Percentiles rank a stretch among this genome's conserved stretches.
These are phyloP conservation scores for Poeciliopsis retropinna DNA, from an alignment of 2,113 vertebrate genomes.

Conservation along the genomic window DNA sequence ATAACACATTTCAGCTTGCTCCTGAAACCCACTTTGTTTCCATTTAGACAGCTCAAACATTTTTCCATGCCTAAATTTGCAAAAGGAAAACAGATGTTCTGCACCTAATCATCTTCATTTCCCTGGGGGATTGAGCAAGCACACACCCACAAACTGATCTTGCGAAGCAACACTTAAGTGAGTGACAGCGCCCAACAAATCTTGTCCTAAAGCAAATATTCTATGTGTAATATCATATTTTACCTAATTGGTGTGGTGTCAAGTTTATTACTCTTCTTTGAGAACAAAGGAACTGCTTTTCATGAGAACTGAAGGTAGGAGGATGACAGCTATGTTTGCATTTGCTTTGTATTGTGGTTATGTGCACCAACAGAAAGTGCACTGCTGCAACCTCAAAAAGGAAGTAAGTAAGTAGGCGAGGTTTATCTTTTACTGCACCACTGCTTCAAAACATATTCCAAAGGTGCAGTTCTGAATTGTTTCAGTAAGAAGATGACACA, in stretches of 20 bases:
- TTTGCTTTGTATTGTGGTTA: constrained; percentile 70
- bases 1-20: constrained; percentile 4
- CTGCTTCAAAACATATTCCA: constrained; percentile 23
- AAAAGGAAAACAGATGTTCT: constrained; percentile 10
- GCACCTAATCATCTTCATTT: constrained; percentile 8
- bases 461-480: constrained; percentile 13
- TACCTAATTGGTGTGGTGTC: background rate
- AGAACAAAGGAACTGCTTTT: constrained; percentile 46
- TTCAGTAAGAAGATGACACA: background rate
- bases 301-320: constrained; percentile 44
- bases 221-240: background rate
- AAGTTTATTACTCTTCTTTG: constrained; percentile 4
- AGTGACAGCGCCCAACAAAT: constrained; percentile 15
- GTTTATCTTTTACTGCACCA: constrained; percentile 25
- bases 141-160: constrained; percentile 16
- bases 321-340: constrained; percentile 53
- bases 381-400: constrained; percentile 46
- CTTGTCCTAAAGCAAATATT: constrained; percentile 2
- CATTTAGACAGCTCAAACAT: constrained; percentile 16
- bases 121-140: constrained; percentile 8
- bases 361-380: constrained; percentile 62
- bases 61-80: constrained; percentile 24
- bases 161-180: background rate
- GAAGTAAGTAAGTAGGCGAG: constrained; percentile 69
- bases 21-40: constrained; percentile 7